Evolutionary conservation across 1,140 invertebrate genomes (phyloP).

Genomic region (Zaprionus davidi): DNA sequence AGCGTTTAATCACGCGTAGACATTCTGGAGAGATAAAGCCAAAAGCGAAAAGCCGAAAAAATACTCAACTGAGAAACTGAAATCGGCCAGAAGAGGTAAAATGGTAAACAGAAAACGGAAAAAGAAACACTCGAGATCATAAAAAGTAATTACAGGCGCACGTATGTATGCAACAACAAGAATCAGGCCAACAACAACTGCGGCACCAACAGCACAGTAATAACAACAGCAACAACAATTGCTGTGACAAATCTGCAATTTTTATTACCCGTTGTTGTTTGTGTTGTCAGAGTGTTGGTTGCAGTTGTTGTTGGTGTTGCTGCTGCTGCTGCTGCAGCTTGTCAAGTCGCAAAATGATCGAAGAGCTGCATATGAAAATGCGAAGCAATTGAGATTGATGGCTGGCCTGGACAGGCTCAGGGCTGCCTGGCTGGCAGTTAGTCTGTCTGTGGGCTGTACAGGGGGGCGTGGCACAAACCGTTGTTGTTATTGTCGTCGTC

Average conservation of each 20-base stretch:
- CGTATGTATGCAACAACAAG: slow-evolving; percentile 63
- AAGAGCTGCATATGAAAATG: slow-evolving; percentile 81
- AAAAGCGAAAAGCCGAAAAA: slow-evolving; percentile 33
- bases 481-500: slow-evolving; percentile 29
- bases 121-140: slow-evolving; percentile 44
- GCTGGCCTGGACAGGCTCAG: slow-evolving; percentile 59
- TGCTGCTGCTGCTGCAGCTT: slow-evolving; percentile 52
- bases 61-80: slow-evolving; percentile 2
- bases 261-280: slow-evolving; percentile 70
- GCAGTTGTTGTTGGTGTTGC: slow-evolving; percentile 31
- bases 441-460: slow-evolving; percentile 24
- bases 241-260: slow-evolving; percentile 82
- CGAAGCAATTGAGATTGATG: slow-evolving; percentile 83
- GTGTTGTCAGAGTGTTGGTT: slow-evolving; percentile 39
- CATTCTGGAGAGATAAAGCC: slow-evolving; percentile 71
- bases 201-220: slow-evolving; percentile 37
- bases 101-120: slow-evolving; percentile 10
- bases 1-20: slow-evolving; percentile 81
- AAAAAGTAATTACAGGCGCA: slow-evolving; percentile 78
- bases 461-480: slow-evolving; percentile 56
- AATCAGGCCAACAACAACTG: slow-evolving; percentile 60
- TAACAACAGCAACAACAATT: slow-evolving; percentile 70
- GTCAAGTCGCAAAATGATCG: slow-evolving; percentile 78
- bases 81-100: slow-evolving; percentile 15
- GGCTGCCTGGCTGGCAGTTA: slow-evolving; percentile 31